phyloP scores from a whole-genome alignment of 35 echinoderm and acorn worm genomes.

The Lytechinus variegatus region DNA sequence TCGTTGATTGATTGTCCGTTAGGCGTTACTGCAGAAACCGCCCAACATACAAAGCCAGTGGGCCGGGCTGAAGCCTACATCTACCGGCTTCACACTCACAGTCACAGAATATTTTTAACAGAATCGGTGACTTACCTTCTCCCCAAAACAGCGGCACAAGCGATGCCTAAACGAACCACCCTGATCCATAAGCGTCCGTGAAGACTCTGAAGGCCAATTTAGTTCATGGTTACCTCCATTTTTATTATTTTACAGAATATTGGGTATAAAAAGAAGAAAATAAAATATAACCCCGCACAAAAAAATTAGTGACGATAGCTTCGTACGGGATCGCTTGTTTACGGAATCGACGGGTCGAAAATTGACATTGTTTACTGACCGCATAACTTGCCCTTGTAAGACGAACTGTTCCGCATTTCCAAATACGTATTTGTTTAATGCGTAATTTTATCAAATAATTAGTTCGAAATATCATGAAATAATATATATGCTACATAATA shows the following conservation, averaged over 20 bases:
- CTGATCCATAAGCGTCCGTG: constrained; percentile 82
- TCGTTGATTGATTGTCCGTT: constrained; percentile 8
- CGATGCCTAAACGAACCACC: constrained; percentile 64
- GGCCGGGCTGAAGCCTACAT: not conserved
- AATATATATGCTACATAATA: not conserved
- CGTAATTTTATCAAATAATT: not conserved
- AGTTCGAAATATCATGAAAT: not conserved
- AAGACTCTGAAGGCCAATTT: constrained; percentile 54
- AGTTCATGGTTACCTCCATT: constrained; percentile 71
- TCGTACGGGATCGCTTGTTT: constrained; percentile 44
- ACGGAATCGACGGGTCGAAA: not conserved
- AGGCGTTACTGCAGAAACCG: constrained; percentile 55
- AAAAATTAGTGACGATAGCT: not conserved
- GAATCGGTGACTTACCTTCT: constrained; percentile 59
- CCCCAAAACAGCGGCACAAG: constrained; percentile 67
- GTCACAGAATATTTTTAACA: constrained; percentile 29
- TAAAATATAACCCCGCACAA: constrained; percentile 12
- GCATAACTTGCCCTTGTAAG: constrained; percentile 34
- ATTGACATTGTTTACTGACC: constrained; percentile 38
- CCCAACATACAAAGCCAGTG: constrained; percentile 41
- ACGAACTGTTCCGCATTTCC: not conserved
- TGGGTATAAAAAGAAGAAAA: constrained; percentile 56
- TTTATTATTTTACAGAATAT: constrained; percentile 32
- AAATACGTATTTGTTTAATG: not conserved
- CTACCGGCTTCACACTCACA: not conserved